Percentiles rank a stretch among this genome's conserved stretches.
Evolutionary conservation across 2,797 vertebrate genomes (phyloP).

Genomic region (Kryptopterus vitreolus): DNA sequence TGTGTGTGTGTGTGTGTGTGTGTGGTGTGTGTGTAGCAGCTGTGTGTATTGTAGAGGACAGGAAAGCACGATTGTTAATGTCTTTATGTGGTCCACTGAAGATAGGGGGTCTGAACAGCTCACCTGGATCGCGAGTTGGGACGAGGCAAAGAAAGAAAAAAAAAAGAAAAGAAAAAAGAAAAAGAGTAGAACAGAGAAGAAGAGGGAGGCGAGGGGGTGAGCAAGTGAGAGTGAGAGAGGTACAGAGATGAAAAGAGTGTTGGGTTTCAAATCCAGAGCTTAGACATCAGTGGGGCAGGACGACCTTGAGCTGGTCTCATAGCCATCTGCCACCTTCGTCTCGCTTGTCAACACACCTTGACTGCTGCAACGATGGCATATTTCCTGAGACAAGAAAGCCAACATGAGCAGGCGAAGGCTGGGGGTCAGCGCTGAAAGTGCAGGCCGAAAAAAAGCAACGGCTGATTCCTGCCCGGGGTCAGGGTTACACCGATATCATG

Average conservation of each 20-base stretch:
- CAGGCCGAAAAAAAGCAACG: constrained; percentile 6
- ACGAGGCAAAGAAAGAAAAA: constrained; percentile 35
- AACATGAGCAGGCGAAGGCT: constrained; percentile 25
- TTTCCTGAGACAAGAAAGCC: constrained; percentile 61
- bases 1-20: constrained; percentile 3
- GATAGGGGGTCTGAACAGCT: constrained; percentile 67
- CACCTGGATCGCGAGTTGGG: constrained; percentile 66
- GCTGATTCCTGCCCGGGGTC: constrained; percentile 3
- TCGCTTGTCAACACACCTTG: constrained; percentile 76
- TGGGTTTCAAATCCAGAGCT: constrained; percentile 74
- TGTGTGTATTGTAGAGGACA: constrained; percentile 12
- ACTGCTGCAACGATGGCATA: constrained; percentile 70
- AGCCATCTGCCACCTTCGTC: constrained; percentile 80
- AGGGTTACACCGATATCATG: neutral
- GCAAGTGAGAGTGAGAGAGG: constrained; percentile 28
- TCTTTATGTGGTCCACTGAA: constrained; percentile 62
- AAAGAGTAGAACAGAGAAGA: constrained; percentile 38
- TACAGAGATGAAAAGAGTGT: constrained; percentile 55
- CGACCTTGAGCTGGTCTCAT: constrained; percentile 79
- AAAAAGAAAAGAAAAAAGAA: neutral
- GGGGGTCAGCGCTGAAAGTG: constrained; percentile 49
- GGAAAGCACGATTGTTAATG: constrained; percentile 32
- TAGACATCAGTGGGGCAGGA: constrained; percentile 70
- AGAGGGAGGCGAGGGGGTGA: constrained; percentile 13
- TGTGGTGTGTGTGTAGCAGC: neutral